These are phyloP conservation scores for Yponomeuta sedellus DNA, from an alignment of 2,888 invertebrate genomes.

Conservation along the genomic window DNA sequence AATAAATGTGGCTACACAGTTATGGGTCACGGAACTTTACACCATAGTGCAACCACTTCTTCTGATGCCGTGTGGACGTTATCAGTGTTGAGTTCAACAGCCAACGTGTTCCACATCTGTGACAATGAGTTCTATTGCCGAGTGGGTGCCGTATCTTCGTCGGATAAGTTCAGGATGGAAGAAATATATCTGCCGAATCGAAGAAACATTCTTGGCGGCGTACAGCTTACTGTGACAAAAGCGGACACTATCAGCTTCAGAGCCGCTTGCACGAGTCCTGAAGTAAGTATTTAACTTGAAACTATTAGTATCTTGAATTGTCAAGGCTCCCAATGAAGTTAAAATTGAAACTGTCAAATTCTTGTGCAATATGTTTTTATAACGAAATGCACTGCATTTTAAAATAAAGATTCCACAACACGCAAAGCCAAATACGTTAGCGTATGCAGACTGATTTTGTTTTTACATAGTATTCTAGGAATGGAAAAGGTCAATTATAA, in stretches of 20 bases:
- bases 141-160: constrained; percentile 33
- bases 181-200: constrained; percentile 62
- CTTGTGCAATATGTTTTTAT: too few relatives aligned
- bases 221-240: constrained; percentile 45
- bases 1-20: constrained; percentile 58
- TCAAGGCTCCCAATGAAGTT: too few relatives aligned
- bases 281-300: constrained; percentile 35
- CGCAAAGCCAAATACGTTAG: too few relatives aligned
- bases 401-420: too few relatives aligned
- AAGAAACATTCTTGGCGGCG: constrained; percentile 56
- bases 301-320: background rate
- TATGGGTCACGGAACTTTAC: constrained; percentile 46
- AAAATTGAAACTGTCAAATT: too few relatives aligned
- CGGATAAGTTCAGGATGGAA: constrained; percentile 48
- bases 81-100: constrained; percentile 43
- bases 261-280: constrained; percentile 44
- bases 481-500: too few relatives aligned
- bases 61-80: constrained; percentile 55
- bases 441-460: too few relatives aligned
- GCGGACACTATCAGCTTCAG: constrained; percentile 53
- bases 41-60: constrained; percentile 26
- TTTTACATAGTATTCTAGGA: too few relatives aligned
- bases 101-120: constrained; percentile 52
- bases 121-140: constrained; percentile 45
- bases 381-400: too few relatives aligned